phyloP scores from a whole-genome alignment of 2,888 invertebrate species.

The Hoplodrina blanda region DNA sequence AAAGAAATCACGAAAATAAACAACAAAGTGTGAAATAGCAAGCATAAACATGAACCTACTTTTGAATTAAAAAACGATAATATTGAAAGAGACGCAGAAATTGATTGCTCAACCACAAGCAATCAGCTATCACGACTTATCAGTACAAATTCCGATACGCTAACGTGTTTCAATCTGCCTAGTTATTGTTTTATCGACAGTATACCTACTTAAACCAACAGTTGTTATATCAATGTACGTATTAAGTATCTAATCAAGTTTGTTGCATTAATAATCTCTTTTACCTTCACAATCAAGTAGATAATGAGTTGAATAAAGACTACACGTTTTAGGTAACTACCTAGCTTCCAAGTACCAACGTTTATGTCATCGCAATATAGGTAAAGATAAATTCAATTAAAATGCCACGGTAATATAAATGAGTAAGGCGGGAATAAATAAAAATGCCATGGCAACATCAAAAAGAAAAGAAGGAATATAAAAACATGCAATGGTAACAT shows the following conservation, averaged over 20 bases:
- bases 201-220: constrained; percentile 3
- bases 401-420: not conserved
- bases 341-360: not conserved
- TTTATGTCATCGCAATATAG: not conserved
- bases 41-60: not conserved
- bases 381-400: not conserved
- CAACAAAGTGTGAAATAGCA: not conserved
- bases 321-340: not conserved
- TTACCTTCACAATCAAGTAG: constrained; percentile 20
- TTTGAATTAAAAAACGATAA: constrained; percentile 30
- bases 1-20: constrained; percentile 2
- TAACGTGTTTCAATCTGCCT: constrained; percentile 53
- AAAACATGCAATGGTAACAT: not conserved
- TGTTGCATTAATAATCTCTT: constrained; percentile 48
- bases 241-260: constrained; percentile 52
- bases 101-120: constrained; percentile 50
- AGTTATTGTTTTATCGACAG: constrained; percentile 53
- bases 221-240: constrained; percentile 30
- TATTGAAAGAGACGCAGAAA: constrained; percentile 32
- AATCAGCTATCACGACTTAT: constrained; percentile 54
- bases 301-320: constrained; percentile 20
- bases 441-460: not conserved
- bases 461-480: not conserved
- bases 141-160: constrained; percentile 51
- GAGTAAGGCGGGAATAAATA: not conserved